A percentile compares a stretch with the other conserved stretches of the same genome.
phyloP scores from a whole-genome alignment of 2,888 invertebrate genomes.

The Pinctada fucata region DNA sequence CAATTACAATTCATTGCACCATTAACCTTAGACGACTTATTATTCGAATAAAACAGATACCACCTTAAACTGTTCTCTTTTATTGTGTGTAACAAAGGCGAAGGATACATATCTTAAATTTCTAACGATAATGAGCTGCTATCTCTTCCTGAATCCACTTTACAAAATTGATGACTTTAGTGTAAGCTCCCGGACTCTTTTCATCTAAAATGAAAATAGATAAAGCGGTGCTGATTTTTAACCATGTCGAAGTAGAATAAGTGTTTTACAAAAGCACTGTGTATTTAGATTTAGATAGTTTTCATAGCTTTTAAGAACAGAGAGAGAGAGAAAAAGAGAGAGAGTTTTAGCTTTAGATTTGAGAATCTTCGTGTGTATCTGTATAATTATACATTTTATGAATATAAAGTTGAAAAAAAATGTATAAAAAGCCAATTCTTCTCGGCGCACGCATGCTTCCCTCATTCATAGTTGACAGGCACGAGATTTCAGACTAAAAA shows the following conservation, averaged over 20 bases:
- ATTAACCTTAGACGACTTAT: too few species aligned
- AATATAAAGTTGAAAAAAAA: too few species aligned
- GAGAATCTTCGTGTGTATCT: background rate
- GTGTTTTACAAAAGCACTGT: background rate
- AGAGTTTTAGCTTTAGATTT: background rate
- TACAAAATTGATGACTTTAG: constrained; percentile 30
- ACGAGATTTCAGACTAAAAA: too few species aligned
- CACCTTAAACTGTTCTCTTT: too few species aligned
- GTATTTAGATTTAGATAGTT: background rate
- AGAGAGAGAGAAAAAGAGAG: background rate
- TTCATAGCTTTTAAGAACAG: background rate
- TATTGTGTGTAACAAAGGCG: too few species aligned
- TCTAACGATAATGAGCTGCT: constrained; percentile 18
- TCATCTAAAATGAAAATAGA: constrained; percentile 24
- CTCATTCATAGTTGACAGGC: too few species aligned
- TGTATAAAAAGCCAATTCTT: too few species aligned
- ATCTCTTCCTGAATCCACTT: constrained; percentile 36
- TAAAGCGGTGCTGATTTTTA: background rate
- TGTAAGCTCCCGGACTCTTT: constrained; percentile 32
- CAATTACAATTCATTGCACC: too few species aligned
- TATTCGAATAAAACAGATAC: too few species aligned
- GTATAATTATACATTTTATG: too few species aligned
- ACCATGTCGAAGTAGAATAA: background rate
- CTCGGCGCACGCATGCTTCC: too few species aligned
- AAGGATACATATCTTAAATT: background rate